Conservation (phyloP, 2,888 invertebrate genomes). For the Rotaria sp. region DNA sequence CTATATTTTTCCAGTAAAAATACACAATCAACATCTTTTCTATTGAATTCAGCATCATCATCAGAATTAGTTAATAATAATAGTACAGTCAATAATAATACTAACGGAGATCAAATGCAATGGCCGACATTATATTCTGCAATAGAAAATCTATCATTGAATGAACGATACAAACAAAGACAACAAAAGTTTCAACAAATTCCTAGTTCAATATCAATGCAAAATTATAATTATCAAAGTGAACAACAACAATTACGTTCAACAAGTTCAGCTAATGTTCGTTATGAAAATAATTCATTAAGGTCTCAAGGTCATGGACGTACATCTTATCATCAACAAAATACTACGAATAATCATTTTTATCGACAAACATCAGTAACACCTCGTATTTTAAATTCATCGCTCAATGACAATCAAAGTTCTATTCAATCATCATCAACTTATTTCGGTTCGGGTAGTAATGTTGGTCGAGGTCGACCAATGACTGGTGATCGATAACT, state of each 20-base stretch:
- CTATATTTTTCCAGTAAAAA: background rate
- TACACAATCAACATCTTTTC: background rate
- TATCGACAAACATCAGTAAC: background rate
- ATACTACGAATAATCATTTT: background rate
- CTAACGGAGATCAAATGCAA: background rate
- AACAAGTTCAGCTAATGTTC: background rate
- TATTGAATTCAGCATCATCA: background rate
- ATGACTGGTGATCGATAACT: background rate
- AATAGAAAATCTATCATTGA: background rate
- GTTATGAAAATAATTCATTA: background rate
- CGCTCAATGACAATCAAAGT: background rate
- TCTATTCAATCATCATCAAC: background rate
- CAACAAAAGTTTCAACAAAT: background rate
- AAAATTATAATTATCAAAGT: background rate
- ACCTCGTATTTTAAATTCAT: background rate
- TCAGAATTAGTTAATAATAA: background rate
- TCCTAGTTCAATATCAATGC: background rate
- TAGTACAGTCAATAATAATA: background rate
- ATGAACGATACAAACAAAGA: background rate
- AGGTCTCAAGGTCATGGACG: background rate
- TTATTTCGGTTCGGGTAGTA: background rate
- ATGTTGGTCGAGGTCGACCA: background rate
- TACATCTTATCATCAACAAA: background rate
- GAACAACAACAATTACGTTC: background rate
- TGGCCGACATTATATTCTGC: background rate